phyloP scores from a whole-genome alignment of 2,888 invertebrate genomes.

The Crematogaster levior region DNA sequence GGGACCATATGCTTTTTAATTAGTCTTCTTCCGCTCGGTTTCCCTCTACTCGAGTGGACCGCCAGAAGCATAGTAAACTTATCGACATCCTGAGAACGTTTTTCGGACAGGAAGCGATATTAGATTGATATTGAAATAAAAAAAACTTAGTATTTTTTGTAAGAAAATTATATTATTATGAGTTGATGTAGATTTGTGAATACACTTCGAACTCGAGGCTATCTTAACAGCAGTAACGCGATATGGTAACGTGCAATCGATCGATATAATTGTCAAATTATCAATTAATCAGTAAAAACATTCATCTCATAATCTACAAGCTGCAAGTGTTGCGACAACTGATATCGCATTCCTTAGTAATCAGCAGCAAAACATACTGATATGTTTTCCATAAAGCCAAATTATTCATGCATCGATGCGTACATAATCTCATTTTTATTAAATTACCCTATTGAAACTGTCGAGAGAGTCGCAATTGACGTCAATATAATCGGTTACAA shows the following conservation, averaged over 20 bases:
- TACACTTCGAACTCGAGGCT: not conserved
- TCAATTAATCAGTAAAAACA: conserved; percentile 2
- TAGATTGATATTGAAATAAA: not conserved
- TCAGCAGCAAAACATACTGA: not conserved
- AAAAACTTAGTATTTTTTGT: conserved; percentile 4
- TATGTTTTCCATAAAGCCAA: conserved; percentile 8
- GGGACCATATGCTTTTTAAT: conserved; percentile 80
- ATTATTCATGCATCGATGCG: conserved; percentile 25
- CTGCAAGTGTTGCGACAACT: conserved; percentile 28
- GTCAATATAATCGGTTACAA: conserved; percentile 11
- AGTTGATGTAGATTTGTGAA: not conserved
- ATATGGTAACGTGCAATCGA: not conserved
- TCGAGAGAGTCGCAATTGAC: conserved; percentile 13
- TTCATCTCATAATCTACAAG: not conserved
- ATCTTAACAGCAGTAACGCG: not conserved
- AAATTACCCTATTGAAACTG: conserved; percentile 38
- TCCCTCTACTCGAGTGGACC: conserved; percentile 18
- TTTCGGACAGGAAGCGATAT: not conserved
- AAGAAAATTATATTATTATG: not conserved
- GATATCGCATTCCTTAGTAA: conserved; percentile 17
- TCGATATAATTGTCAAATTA: conserved; percentile 22
- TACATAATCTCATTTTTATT: conserved; percentile 27
- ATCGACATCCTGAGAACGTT: not conserved
- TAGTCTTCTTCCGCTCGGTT: conserved; percentile 54
- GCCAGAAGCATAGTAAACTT: conserved; percentile 21